Evolutionary conservation across 2,888 invertebrate genomes (phyloP).

Genomic region (Leptopilina drosophilae): DNA sequence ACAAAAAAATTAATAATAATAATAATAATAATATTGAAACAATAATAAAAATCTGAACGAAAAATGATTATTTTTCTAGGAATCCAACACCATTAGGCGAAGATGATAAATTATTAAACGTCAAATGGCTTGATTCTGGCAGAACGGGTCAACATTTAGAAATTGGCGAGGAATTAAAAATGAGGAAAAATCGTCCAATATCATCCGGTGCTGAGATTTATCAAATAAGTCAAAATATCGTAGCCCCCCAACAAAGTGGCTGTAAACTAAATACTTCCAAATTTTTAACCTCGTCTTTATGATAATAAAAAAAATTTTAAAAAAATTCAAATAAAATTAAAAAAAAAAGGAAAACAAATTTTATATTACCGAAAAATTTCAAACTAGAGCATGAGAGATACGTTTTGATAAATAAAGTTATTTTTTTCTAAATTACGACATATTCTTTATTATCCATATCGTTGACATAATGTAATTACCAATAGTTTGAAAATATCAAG

Average conservation of each 20-base stretch:
- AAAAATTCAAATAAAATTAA: too few relatives aligned
- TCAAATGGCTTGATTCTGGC: conserved; percentile 54
- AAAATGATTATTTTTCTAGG: conserved; percentile 23
- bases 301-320: too few relatives aligned
- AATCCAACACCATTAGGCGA: conserved; percentile 55
- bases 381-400: too few relatives aligned
- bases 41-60: neutral
- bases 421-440: too few relatives aligned
- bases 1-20: neutral
- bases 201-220: conserved; percentile 41
- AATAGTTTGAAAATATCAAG: too few relatives aligned
- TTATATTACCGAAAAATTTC: too few relatives aligned
- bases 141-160: conserved; percentile 49
- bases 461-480: too few relatives aligned
- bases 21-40: neutral
- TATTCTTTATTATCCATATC: too few relatives aligned
- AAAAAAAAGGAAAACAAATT: too few relatives aligned
- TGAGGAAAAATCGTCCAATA: conserved; percentile 28
- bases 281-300: too few relatives aligned
- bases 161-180: conserved; percentile 50
- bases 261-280: neutral
- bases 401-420: too few relatives aligned
- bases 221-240: neutral
- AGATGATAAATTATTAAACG: conserved; percentile 46
- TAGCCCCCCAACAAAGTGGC: neutral